phyloP scores from a whole-genome alignment of 1,140 invertebrate genomes.

The Adelges cooleyi region DNA sequence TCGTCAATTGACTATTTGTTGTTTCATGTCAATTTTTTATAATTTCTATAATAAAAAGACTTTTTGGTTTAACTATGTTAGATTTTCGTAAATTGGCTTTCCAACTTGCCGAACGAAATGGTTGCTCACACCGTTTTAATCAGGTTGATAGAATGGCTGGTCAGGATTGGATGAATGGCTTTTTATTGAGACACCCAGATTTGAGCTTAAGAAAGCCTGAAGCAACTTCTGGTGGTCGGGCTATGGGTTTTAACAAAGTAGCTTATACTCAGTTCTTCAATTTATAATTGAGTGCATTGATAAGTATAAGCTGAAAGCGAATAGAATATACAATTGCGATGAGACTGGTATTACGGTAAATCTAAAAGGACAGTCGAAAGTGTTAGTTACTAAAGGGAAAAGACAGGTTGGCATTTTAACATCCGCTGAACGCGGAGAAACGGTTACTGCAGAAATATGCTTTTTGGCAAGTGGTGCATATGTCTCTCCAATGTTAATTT shows the following conservation, averaged over 20 bases:
- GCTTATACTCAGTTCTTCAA: neutral
- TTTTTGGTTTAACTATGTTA: slow-evolving; percentile 8
- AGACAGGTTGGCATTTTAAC: too few relatives aligned
- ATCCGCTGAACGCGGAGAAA: slow-evolving; percentile 14
- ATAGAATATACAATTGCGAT: too few relatives aligned
- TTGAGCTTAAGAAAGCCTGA: slow-evolving; percentile 33
- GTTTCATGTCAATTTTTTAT: too few relatives aligned
- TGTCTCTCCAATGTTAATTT: too few relatives aligned
- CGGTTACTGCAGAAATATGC: slow-evolving; percentile 32
- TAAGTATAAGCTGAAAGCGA: too few relatives aligned
- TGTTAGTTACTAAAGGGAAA: neutral
- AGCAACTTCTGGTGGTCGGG: slow-evolving; percentile 29
- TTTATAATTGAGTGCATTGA: neutral
- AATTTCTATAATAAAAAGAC: slow-evolving; percentile 1
- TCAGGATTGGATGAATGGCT: slow-evolving; percentile 33
- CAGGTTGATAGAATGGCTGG: slow-evolving; percentile 31
- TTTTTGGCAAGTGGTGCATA: too few relatives aligned
- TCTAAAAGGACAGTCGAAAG: too few relatives aligned
- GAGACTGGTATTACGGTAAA: too few relatives aligned
- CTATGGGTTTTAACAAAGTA: slow-evolving; percentile 11
- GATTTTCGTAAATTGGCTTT: slow-evolving; percentile 11
- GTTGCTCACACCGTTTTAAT: slow-evolving; percentile 25
- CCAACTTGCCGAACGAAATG: slow-evolving; percentile 18
- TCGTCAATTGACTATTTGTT: too few relatives aligned
- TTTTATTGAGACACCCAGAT: slow-evolving; percentile 32